phyloP scores from a whole-genome alignment of 2,888 invertebrate genomes.

The Apamea anceps region DNA sequence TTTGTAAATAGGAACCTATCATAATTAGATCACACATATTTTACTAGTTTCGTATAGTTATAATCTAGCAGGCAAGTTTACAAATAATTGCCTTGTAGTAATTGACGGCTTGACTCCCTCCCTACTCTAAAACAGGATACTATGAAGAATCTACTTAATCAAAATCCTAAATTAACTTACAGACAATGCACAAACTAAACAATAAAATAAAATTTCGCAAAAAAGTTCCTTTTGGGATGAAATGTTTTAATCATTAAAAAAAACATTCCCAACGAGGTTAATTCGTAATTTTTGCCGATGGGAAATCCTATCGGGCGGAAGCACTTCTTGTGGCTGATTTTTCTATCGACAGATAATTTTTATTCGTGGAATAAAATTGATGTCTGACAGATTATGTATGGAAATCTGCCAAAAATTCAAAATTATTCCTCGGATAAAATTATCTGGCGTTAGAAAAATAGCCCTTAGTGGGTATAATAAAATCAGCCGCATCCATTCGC shows the following conservation, averaged over 20 bases:
- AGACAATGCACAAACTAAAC: neutral
- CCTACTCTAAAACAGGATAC: neutral
- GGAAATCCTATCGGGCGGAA: neutral
- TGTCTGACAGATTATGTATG: too few relatives aligned
- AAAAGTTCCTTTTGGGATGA: neutral
- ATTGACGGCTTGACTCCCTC: neutral
- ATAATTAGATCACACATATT: neutral
- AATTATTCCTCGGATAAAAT: too few relatives aligned
- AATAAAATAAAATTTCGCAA: neutral
- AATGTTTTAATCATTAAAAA: neutral
- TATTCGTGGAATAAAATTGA: too few relatives aligned
- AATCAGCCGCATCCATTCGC: slow-evolving; percentile 39
- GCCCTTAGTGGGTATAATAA: neutral
- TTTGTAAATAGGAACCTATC: too few relatives aligned
- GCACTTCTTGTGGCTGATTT: too few relatives aligned
- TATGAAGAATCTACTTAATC: neutral
- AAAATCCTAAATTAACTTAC: neutral
- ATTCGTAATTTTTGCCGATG: neutral
- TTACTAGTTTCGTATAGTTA: neutral
- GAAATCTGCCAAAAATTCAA: too few relatives aligned
- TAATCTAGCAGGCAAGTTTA: neutral
- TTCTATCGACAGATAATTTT: too few relatives aligned
- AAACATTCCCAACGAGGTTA: too few relatives aligned
- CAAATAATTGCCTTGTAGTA: neutral
- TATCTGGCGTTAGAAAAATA: too few relatives aligned